Evolutionary conservation across 2,888 invertebrate species (phyloP).

Genomic region (Meiosimyza decipiens): DNA sequence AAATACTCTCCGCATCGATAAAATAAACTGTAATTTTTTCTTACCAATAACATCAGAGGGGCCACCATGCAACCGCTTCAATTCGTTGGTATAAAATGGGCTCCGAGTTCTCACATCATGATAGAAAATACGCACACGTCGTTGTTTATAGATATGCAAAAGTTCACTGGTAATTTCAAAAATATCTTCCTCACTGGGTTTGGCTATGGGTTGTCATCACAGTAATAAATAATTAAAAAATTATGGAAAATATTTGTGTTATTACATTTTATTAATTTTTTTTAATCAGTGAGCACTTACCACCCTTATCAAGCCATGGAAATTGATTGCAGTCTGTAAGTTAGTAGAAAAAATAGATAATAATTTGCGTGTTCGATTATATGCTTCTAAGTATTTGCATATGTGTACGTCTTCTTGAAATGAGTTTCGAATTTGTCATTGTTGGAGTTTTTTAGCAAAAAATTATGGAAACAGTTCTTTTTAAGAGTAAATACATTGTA

Average conservation of each 20-base stretch:
- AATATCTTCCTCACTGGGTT: conserved; percentile 59
- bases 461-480: no score
- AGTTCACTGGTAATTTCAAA: conserved; percentile 60
- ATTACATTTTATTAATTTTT: no score
- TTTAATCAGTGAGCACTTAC: conserved; percentile 51
- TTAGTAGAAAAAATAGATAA: no score
- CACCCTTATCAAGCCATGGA: conserved; percentile 61
- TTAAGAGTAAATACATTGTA: no score
- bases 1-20: background rate
- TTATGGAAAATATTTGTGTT: background rate
- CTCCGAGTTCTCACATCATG: conserved; percentile 58
- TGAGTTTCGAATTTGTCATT: no score
- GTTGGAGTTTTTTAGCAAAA: no score
- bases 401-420: background rate
- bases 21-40: background rate
- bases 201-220: conserved; percentile 44
- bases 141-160: conserved; percentile 57
- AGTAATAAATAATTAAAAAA: background rate
- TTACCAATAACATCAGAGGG: conserved; percentile 62
- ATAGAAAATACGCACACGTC: conserved; percentile 59
- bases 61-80: conserved; percentile 53
- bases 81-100: conserved; percentile 58
- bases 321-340: conserved; percentile 57
- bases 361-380: no score
- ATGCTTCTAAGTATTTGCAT: background rate